Base-by-base conservation (phyloP, 2,797 vertebrate species). In the Hippopotamyrus pictus region DNA sequence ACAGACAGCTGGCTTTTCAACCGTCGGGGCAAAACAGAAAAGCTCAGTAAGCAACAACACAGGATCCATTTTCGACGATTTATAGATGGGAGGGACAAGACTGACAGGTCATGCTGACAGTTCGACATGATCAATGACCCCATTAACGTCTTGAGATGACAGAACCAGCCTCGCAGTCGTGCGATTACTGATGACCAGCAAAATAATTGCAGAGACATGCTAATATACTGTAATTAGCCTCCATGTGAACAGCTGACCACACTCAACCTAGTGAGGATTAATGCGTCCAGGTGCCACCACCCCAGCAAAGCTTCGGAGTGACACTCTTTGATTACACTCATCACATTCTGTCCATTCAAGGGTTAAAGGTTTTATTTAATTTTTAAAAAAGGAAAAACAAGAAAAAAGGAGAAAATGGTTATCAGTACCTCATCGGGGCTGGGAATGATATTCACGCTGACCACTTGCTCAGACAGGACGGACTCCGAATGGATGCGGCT, bases 391-490 rank as follows among this genome's bases (percentile, higher is more conserved):
- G 44, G 41, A 6, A 25, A 17, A 51, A 84, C 1, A 84, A 14
- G 0, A 51, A 84, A 29, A 73, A 11, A 22, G 19, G 12, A 54
- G 25, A 11, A 86, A 82, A 29, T 51, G 90, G 90, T 90, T 88
- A 88, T 86, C 54, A 69, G 92, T 96, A 99, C 99, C 98, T 99
- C 98, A 91, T 99, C 97, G 90, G 97, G 97, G 90, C 97, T 99
- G 95, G 97, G 96, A 93, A 99, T 99, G 96, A 99, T 98, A 96
- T 99, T 99, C 95, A 99, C 98, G 94, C 97, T 99, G 96, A 99
- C 98, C 94, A 98, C 97, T 95, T 99, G 98, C 94, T 99, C 98
- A 91, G 96, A 97, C 94, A 99, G 96, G 94, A 98, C 96, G 84
- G 99, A 99, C 92, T 99, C 99, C 88, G 98, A 98, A 94, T 99